phyloP scores from a whole-genome alignment of 2,888 invertebrate genomes.

The Biston betularia region DNA sequence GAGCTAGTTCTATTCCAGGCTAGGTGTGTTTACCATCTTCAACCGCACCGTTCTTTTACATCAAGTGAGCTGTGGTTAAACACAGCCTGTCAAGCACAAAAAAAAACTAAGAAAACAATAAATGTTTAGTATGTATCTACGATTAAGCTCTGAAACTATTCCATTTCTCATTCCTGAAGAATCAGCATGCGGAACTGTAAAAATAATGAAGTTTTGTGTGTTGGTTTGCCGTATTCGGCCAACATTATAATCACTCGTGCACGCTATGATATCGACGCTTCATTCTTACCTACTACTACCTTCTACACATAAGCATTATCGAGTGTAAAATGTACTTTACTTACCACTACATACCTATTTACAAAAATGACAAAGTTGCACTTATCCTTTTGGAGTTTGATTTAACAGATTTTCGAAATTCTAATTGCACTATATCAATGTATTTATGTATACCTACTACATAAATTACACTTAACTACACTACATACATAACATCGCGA shows the following conservation, averaged over 20 bases:
- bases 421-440: slow-evolving; percentile 24
- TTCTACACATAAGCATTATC: slow-evolving; percentile 13
- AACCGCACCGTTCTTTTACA: too few relatives aligned
- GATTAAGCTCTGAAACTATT: slow-evolving; percentile 10
- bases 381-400: not conserved
- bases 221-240: slow-evolving; percentile 39
- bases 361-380: not conserved
- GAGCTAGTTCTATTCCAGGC: too few relatives aligned
- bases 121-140: too few relatives aligned
- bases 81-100: too few relatives aligned
- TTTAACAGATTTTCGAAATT: not conserved
- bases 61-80: too few relatives aligned
- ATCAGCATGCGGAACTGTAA: slow-evolving; percentile 39
- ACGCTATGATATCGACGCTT: slow-evolving; percentile 61
- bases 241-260: slow-evolving; percentile 64
- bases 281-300: slow-evolving; percentile 39
- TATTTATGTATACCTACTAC: slow-evolving; percentile 19
- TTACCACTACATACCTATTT: not conserved
- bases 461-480: slow-evolving; percentile 6
- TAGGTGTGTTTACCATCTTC: too few relatives aligned
- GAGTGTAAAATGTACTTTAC: slow-evolving; percentile 3
- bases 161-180: slow-evolving; percentile 48
- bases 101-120: too few relatives aligned
- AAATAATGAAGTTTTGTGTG: slow-evolving; percentile 35
- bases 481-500: slow-evolving; percentile 11